Evolutionary conservation across 2,888 invertebrate genomes (phyloP), one percentile per base, ranked within the genome.

Genomic region (Steinernema hermaphroditum): DNA sequence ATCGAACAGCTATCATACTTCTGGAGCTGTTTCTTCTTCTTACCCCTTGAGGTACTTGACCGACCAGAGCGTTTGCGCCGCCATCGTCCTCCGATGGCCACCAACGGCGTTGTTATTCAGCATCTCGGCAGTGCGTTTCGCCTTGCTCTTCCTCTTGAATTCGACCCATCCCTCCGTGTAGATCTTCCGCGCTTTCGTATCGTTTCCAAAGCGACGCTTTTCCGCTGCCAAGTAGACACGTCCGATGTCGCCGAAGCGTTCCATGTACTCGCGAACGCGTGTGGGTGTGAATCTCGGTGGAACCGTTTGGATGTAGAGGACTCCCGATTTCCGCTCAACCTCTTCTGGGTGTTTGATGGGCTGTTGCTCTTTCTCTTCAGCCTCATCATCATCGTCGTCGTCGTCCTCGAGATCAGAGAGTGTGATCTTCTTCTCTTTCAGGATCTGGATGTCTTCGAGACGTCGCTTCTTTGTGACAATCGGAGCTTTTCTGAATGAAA

Each of bases 11-110:
- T 27, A 16, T 29, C 19, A 14, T 43, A n/a, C n/a, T 6, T 43
- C 4, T 12, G 37, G n/a, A 37, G 19, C 6, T 29, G 27, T 6
- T 4, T 4, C 49, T 49, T 22, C 49, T 49, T 41, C 80, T 82
- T 87, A 91, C 91, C 90, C 91, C 1, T 93, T 92, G 78, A 97
- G 90, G 88, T 96, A 98, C 87, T 96, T 97, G 78, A 97, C 92
- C 86, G 93, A 94, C 98, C 98, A 98, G 49, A 95, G 90, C 87
- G 91, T 91, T 81, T 95, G 96, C 87, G 92, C 94, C 87, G 94
- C 94, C 81, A 92, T 91, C 22, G 93, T 93, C 81, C 91, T 92
- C 84, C 93, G 93, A 76, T 93, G 91, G 0, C 92, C 91, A 4
- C 93, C 93, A 69, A 96, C 92, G 70, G 72, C 92, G 71, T 91